Evolutionary conservation across 2,797 vertebrate genomes (phyloP).

Genomic region (Podargus strigoides): DNA sequence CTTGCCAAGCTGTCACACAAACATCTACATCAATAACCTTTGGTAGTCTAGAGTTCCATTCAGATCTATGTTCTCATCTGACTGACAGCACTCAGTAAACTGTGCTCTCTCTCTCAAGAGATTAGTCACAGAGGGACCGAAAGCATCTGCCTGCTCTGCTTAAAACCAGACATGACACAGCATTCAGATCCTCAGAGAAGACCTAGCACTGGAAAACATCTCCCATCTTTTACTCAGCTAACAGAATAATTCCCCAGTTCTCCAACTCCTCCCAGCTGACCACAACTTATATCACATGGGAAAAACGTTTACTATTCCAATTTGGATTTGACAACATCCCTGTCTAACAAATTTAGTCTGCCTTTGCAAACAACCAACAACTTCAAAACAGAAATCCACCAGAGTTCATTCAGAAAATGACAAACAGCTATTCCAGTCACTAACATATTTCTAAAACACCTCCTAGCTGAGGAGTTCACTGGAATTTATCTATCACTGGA

Average conservation of each 20-base stretch:
- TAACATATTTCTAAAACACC: background rate
- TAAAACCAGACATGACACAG: background rate
- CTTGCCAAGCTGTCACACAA: background rate
- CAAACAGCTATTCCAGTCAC: background rate
- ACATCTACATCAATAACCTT: background rate
- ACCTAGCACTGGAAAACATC: background rate
- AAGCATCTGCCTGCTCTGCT: background rate
- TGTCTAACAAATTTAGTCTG: background rate
- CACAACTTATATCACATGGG: background rate
- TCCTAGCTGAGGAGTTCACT: background rate
- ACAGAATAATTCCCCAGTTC: background rate
- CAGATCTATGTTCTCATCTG: background rate
- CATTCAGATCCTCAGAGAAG: background rate
- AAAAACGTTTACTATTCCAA: background rate
- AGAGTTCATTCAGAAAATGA: background rate
- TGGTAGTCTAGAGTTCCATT: background rate
- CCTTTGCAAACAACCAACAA: rapidly evolving
- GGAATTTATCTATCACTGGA: background rate
- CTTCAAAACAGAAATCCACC: background rate
- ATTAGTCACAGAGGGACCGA: background rate
- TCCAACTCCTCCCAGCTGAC: background rate
- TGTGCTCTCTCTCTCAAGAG: background rate
- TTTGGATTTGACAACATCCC: background rate
- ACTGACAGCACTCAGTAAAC: background rate
- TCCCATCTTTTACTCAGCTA: background rate